A percentile compares a stretch with the other conserved stretches of the same genome.
Evolutionary conservation across 2,888 invertebrate genomes (phyloP).

Genomic region (Rhagophthalmus giganteus): DNA sequence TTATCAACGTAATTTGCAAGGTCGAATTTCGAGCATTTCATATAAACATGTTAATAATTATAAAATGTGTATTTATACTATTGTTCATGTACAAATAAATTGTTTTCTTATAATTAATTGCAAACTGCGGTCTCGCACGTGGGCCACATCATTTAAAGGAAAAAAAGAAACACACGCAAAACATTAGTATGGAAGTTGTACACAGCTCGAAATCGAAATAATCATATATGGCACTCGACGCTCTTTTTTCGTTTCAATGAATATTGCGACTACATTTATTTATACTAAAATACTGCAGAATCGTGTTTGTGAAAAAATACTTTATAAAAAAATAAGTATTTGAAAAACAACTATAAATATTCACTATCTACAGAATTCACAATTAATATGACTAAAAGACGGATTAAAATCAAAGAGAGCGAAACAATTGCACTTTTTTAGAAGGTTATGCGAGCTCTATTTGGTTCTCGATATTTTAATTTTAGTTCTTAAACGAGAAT

Average conservation of each 20-base stretch:
- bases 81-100: slow-evolving; percentile 30
- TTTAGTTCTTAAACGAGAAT: not conserved
- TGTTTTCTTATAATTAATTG: slow-evolving; percentile 21
- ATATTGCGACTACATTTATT: slow-evolving; percentile 25
- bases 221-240: slow-evolving; percentile 27
- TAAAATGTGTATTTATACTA: slow-evolving; percentile 25
- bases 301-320: slow-evolving; percentile 31
- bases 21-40: too few relatives aligned
- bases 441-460: too few relatives aligned
- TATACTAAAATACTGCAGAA: slow-evolving; percentile 30
- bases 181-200: too few relatives aligned
- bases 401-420: slow-evolving; percentile 9
- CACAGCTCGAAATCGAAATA: slow-evolving; percentile 11
- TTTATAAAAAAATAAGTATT: slow-evolving; percentile 33
- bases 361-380: slow-evolving; percentile 33
- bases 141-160: slow-evolving; percentile 18
- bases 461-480: too few relatives aligned
- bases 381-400: slow-evolving; percentile 23
- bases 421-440: slow-evolving; percentile 17
- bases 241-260: slow-evolving; percentile 13
- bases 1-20: too few relatives aligned
- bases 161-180: too few relatives aligned
- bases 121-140: slow-evolving; percentile 15
- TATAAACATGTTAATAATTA: slow-evolving; percentile 4
- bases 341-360: slow-evolving; percentile 32